Evolutionary conservation across 2,797 vertebrate species (phyloP), one percentile per base, ranked within the genome.

Genomic region (Siniperca scherzeri): DNA sequence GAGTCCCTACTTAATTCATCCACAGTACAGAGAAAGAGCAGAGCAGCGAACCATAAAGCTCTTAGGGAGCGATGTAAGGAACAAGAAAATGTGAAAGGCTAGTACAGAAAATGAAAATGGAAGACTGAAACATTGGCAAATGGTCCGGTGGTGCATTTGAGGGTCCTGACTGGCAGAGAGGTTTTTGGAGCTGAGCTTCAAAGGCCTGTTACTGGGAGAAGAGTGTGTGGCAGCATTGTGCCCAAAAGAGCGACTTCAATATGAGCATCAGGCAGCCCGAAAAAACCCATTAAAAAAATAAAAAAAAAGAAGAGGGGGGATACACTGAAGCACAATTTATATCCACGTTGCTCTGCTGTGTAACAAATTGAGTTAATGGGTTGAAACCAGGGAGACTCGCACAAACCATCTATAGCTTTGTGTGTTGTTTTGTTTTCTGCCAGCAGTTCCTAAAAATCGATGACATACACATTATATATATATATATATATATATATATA

Each of bases 31-130:
- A 82, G 82, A 84, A 13, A 38, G 16, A 82, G 82, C 86, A 36
- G 80, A 62, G 75, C 71, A 82, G 72, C 40, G 4, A 76, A 82
- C 82, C 82, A 33, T 85, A 48, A 88, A 89, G 78, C 90, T 90
- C 83, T 80, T 50, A 82, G 81, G 87, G 75, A 84, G 70, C n/a
- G 83, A 89, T 77, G 74, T 74, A 83, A 84, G 78, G 82, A 83
- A 83, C 81, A 85, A 56, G 71, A 87, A 89, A 89, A 84, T 88
- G 78, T 57, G 84, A 92, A 81, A 84, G 53, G 56, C 69, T 66
- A 13, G 77, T 67, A 57, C 16, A 46, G 69, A 70, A 90, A 92
- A 85, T 72, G 55, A 84, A 90, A 90, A 90, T 70, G 55, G 74
- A 79, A 62, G 38, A 70, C 64, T 62, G 82, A 78, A 86, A 79